Percentiles rank a stretch among this genome's conserved stretches.
Conservation (phyloP, 35 echinoderm and acorn worm genomes). For the Eucidaris tribuloides region DNA sequence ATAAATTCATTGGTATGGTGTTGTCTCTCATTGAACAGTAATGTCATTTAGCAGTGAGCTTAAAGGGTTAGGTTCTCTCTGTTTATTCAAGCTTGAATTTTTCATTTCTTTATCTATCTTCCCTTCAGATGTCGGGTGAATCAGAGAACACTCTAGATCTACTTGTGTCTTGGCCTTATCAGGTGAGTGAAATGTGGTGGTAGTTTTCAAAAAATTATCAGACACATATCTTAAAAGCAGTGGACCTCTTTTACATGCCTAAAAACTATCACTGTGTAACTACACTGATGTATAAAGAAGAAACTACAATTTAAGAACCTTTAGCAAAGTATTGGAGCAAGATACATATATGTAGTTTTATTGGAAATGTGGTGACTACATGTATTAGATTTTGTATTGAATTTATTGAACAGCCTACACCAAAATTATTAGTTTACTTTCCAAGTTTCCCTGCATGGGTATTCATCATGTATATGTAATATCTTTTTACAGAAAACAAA, state of each 20-base stretch:
- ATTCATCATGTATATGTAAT: too few species aligned
- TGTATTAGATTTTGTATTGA: too few species aligned
- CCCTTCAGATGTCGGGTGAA: conserved; percentile 44
- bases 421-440: too few species aligned
- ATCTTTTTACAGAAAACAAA: too few species aligned
- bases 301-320: too few species aligned
- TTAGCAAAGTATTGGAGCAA: not conserved
- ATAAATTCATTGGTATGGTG: not conserved
- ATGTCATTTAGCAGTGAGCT: not conserved
- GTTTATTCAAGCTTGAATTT: not conserved
- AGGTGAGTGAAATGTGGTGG: conserved; percentile 37
- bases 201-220: not conserved
- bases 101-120: not conserved
- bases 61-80: not conserved
- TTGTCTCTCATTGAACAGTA: not conserved
- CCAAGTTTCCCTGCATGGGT: too few species aligned
- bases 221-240: not conserved
- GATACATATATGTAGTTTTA: not conserved
- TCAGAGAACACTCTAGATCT: conserved; percentile 69
- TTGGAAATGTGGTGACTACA: not conserved
- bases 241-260: not conserved
- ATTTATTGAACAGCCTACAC: too few species aligned
- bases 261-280: too few species aligned
- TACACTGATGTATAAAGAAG: too few species aligned
- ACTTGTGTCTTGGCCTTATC: conserved; percentile 94